These are phyloP conservation scores for Phocides pigmalion DNA, from an alignment of 1,140 invertebrate genomes.

Conservation along the genomic window DNA sequence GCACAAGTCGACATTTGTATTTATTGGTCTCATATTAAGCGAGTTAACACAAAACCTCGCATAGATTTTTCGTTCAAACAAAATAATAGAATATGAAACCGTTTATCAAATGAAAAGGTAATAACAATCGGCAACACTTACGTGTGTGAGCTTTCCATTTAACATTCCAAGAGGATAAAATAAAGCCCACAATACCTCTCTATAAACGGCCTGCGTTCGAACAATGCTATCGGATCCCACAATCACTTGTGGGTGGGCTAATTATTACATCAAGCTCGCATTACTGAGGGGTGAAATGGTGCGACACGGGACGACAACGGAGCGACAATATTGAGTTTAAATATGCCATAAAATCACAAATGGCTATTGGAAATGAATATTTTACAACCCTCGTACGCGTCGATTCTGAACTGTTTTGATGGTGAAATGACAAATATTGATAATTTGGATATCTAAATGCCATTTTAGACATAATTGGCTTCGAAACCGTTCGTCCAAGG, in stretches of 20 bases:
- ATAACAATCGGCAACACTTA: conserved; percentile 31
- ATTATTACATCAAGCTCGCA: conserved; percentile 62
- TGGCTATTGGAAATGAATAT: conserved; percentile 20
- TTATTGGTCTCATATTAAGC: no score
- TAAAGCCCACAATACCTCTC: conserved; percentile 33
- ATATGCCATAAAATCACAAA: conserved; percentile 30
- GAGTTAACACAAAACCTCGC: no score
- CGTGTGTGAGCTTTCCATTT: conserved; percentile 32
- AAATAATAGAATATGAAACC: conserved; percentile 42
- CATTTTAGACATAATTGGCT: no score
- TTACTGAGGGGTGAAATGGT: conserved; percentile 37
- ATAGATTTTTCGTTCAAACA: background rate
- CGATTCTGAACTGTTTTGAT: no score
- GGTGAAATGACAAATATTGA: no score
- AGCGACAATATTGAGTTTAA: conserved; percentile 34
- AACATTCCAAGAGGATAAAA: conserved; percentile 35
- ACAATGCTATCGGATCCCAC: conserved; percentile 50
- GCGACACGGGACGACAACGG: conserved; percentile 35
- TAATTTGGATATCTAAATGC: no score
- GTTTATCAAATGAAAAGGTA: conserved; percentile 15
- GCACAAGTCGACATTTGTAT: no score
- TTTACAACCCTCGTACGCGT: conserved; percentile 4
- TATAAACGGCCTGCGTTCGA: conserved; percentile 36
- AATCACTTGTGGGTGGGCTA: conserved; percentile 58
- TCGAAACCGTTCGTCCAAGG: no score